Evolutionary conservation across 37 sponge, comb jelly and placozoan genomes (phyloP), one percentile per base, ranked within the genome.

Genomic region (Haliclona indistincta): DNA sequence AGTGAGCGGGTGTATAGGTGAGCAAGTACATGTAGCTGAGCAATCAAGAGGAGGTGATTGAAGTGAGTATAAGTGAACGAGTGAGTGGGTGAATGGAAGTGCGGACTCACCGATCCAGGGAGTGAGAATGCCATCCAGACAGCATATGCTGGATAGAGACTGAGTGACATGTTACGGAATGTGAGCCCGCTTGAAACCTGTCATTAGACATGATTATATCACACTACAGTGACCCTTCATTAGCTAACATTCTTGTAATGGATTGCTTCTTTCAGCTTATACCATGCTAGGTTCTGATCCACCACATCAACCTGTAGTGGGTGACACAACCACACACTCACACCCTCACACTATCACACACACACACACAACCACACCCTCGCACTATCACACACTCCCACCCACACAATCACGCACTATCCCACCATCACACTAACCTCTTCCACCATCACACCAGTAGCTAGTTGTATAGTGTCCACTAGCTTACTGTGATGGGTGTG

Each of bases 91-190:
- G 30, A 41, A 30, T 65, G 34, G 43, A 4, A 28, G 38, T 19
- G 7, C 32, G 13, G 23, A 61, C 43, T n/a, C 43, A 30, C 69
- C 25, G 22, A 23, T 28, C 6, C 7, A 6, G 73, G 67, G 28
- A 76, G 67, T 0, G 73, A 70, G 71, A 89, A 89, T 3, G 88
- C 82, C 3, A 71, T 38, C 87, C 91, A 91, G 30, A 85, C 43
- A 10, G 85, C 60, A 67, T 81, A 81, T 38, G 91, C 86, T 47
- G 39, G 68, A 33, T 56, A 30, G 38, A 91, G 55, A 13, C 49
- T 64, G 38, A 81, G 40, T 32, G 56, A 26, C 35, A 38, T 42
- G 20, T 74, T 47, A n/a, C n/a, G n/a, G n/a, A n/a, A n/a, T n/a
- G n/a, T n/a, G n/a, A n/a, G n/a, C n/a, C n/a, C n/a, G n/a, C n/a